phyloP scores from a whole-genome alignment of 2,797 vertebrate genomes.

The Bradypus variegatus region DNA sequence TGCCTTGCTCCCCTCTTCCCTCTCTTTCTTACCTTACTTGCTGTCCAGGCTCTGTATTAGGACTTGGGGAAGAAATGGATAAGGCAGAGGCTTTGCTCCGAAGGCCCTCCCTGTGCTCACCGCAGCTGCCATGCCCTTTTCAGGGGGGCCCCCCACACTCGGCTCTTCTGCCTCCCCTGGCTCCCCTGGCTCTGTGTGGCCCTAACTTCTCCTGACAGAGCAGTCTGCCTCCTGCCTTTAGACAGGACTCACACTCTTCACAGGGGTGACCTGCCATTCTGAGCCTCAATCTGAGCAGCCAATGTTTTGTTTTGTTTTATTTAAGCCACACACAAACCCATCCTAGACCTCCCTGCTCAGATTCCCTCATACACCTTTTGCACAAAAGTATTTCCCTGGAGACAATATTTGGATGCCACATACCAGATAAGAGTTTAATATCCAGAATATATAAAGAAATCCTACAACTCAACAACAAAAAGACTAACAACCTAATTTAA shows the following conservation, averaged over 20 bases:
- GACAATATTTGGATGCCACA: no score
- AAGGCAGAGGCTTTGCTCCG: not conserved
- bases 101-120: not conserved
- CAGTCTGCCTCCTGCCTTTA: fast-evolving
- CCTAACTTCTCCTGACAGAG: not conserved
- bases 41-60: not conserved
- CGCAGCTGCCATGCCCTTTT: not conserved
- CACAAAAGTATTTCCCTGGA: not conserved
- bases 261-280: no score
- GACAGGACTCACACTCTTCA: not conserved
- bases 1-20: not conserved
- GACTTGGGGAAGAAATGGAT: no score
- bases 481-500: no score
- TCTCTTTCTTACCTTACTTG: not conserved
- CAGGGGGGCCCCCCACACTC: not conserved
- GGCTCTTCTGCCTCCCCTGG: no score
- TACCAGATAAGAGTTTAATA: no score
- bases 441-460: no score
- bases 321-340: not conserved
- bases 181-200: fast-evolving
- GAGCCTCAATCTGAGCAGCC: not conserved
- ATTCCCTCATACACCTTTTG: not conserved
- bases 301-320: no score
- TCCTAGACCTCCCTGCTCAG: fast-evolving
- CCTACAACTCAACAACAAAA: no score